Evolutionary conservation across 2,797 vertebrate genomes (phyloP), one percentile per base, ranked within the genome.

Genomic region (Tenualosa thibaudeaui): DNA sequence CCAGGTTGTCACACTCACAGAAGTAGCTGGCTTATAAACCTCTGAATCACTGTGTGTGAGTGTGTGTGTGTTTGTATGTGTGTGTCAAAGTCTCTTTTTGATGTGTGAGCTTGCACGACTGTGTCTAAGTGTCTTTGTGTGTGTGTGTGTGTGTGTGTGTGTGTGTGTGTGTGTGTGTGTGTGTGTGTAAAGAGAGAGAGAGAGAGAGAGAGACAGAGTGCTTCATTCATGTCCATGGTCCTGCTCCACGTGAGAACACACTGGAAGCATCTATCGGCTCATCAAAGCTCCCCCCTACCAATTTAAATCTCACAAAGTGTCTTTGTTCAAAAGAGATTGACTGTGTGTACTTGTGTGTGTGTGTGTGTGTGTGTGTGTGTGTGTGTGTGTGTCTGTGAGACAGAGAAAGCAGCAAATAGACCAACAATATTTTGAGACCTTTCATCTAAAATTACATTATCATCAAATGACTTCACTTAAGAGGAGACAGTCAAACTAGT

Each of bases 381-480:
- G 26, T 68, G 65, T 37, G 26, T 31, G 65, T 71, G 65, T 71
- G 65, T 37, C 12, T 37, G 12, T 10, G 26, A 13, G 37, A 10
- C 1, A n/a, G n/a, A 62, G n/a, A 62, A 62, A 24, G 58, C 58
- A 62, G 40, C 71, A 78, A 19, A 78, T 8, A 46, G 71, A 17
- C 71, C 71, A 46, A 78, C 37, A 78, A 46, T 78, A 78, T 46
- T 71, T 12, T 31, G 65, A 71, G 65, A 31, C 26, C 65, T 71
- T 71, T 78, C 71, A 78, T 78, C 71, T 78, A 78, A 78, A 78
- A 78, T 78, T 46, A 22, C 71, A 46, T 78, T 78, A 78, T 78
- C 71, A 78, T 78, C 71, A 78, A 78, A 78, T 78, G 71, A 78
- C 71, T 78, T 78, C 71, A 78, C 37, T 78, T 78, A 78, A 46